These are phyloP conservation scores for Eubucco bourcierii DNA, from an alignment of 2,113 vertebrate genomes.

Conservation along the genomic window DNA sequence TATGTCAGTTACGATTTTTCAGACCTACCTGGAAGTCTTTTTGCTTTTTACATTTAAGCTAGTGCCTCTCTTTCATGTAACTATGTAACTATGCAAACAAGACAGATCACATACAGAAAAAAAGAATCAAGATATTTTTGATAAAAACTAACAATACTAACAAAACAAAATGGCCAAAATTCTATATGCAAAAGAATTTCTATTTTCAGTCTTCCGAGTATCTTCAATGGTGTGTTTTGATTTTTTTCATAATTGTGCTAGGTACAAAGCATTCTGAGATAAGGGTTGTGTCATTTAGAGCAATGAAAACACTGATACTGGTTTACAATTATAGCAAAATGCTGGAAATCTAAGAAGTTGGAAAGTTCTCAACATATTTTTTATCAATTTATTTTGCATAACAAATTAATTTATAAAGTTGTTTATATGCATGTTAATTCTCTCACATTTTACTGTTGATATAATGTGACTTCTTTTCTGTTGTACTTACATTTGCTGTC, in stretches of 20 bases:
- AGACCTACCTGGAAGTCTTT: neutral
- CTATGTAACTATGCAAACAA: neutral
- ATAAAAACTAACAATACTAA: neutral
- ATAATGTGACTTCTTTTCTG: neutral
- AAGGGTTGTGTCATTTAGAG: neutral
- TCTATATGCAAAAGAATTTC: neutral
- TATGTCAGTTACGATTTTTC: slow-evolving; percentile 3
- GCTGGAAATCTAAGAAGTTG: neutral
- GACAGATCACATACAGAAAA: neutral
- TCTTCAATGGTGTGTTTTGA: neutral
- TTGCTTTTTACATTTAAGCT: neutral
- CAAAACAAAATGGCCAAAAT: neutral
- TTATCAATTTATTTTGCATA: neutral
- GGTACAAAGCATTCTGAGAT: neutral
- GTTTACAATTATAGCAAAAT: neutral
- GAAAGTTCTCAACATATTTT: neutral
- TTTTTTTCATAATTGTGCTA: neutral
- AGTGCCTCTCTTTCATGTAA: neutral
- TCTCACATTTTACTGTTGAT: neutral
- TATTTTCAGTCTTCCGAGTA: neutral
- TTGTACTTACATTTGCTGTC: neutral
- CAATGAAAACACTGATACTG: neutral
- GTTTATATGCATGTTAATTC: neutral
- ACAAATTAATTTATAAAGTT: neutral
- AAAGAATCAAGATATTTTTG: neutral